These are phyloP conservation scores for Acronicta leporina DNA, from an alignment of 2,888 invertebrate genomes.

Conservation along the genomic window DNA sequence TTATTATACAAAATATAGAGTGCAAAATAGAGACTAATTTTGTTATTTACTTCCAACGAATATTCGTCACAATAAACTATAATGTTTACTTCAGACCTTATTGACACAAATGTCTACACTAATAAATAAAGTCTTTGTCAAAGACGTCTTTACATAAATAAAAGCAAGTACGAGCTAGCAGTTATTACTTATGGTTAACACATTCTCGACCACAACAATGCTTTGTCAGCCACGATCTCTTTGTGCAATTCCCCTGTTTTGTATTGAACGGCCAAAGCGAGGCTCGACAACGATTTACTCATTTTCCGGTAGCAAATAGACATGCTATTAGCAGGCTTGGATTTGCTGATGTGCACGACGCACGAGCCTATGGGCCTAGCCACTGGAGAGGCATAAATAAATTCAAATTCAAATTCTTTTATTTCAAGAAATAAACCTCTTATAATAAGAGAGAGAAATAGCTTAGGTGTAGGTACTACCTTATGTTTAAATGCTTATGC, in stretches of 20 bases:
- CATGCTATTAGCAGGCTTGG: slow-evolving; percentile 52
- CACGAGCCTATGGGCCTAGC: too few relatives aligned
- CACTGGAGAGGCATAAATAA: too few relatives aligned
- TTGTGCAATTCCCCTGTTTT: slow-evolving; percentile 58
- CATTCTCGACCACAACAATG: slow-evolving; percentile 54
- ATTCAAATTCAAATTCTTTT: too few relatives aligned
- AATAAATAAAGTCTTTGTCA: slow-evolving; percentile 42
- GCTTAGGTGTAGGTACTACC: too few relatives aligned
- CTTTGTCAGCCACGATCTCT: slow-evolving; percentile 57
- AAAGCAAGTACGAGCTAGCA: slow-evolving; percentile 29
- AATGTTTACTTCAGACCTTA: slow-evolving; percentile 23
- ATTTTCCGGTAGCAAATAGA: slow-evolving; percentile 65
- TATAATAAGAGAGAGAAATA: too few relatives aligned
- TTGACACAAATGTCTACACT: slow-evolving; percentile 23
- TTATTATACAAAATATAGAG: background rate
- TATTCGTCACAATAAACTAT: slow-evolving; percentile 29
- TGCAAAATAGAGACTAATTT: too few relatives aligned
- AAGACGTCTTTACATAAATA: slow-evolving; percentile 40
- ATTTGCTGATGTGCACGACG: too few relatives aligned
- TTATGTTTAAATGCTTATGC: too few relatives aligned
- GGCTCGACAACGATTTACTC: slow-evolving; percentile 65
- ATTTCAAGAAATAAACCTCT: too few relatives aligned
- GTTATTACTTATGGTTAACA: slow-evolving; percentile 65
- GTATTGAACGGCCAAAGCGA: slow-evolving; percentile 55
- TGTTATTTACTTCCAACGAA: slow-evolving; percentile 8